Base-by-base conservation (phyloP, 2,888 invertebrate genomes). In the Sesamia inferens region DNA sequence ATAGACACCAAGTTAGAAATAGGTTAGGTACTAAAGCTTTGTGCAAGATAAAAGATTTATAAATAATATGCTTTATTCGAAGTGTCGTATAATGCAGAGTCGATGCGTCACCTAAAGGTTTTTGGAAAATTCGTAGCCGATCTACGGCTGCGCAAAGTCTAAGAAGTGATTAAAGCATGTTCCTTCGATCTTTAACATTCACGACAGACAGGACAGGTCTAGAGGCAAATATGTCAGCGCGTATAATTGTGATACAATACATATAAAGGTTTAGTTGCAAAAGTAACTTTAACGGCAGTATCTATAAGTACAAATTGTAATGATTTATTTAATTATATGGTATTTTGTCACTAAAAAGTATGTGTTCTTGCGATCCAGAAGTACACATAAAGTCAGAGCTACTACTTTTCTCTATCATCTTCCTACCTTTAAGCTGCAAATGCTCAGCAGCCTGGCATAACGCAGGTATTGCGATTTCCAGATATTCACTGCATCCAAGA, bases 401-500 rank as follows among this genome's bases (percentile, higher is more conserved):
- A 7, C 31, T 59, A 19, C n/a, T n/a, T 16, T 16, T 39, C 1
- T 22, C 1, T 8, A 51, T 42, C 0, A 16, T n/a, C 80, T 48
- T 31, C 31, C 31, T 77, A 96, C 96, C 96, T 94, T 96, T 96
- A 3, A 98, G 92, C 0, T 98, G 97, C 82, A 99, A 94, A 90
- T 97, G 97, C 69, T 98, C 97, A 0, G 98, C 97, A 0, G 98
- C 98, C 87, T 97, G 97, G 89, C 98, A 98, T 42, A 98, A 92
- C 75, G 97, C 97, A 0, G 98, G 98, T 77, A 99, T 94, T 0
- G 98, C 98, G 55, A 97, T 97, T 92, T 99, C 98, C 86, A 99
- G 93, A 91, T 98, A 99, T 91, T 99, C 98, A 31, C 97, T 97
- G 82, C 97, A 97, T 13, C 97, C 97, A 74, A 97, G 92, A 66